Conservation (phyloP, 2,797 vertebrate species). For the Poeciliopsis turneri region DNA sequence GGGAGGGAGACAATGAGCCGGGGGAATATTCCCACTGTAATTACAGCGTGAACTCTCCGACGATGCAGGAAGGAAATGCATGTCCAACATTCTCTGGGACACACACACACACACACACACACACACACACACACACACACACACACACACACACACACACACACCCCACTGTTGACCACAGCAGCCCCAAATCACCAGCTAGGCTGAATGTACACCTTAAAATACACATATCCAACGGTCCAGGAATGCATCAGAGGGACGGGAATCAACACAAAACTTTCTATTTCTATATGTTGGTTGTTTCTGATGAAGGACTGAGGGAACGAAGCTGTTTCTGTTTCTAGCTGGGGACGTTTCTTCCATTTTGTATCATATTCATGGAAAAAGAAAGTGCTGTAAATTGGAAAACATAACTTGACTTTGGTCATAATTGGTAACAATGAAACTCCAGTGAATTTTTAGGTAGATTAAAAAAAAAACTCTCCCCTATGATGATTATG, state of each 20-base stretch:
- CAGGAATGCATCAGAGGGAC: conserved; percentile 73
- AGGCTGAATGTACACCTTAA: conserved; percentile 74
- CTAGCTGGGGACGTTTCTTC: background rate
- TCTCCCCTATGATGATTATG: no score
- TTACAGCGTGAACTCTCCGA: conserved; percentile 68
- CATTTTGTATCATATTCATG: background rate
- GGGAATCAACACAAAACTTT: conserved; percentile 54
- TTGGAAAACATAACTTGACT: no score
- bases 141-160: conserved; percentile 44
- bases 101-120: conserved; percentile 2
- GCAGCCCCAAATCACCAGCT: conserved; percentile 77
- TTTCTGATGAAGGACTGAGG: conserved; percentile 31
- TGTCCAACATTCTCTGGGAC: conserved; percentile 60
- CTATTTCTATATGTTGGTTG: conserved; percentile 63
- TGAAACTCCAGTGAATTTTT: no score
- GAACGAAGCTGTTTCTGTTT: conserved; percentile 22
- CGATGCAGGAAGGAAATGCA: conserved; percentile 68
- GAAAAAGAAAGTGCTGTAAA: background rate
- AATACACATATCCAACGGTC: conserved; percentile 67
- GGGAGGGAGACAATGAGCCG: conserved; percentile 61
- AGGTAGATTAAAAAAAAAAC: no score
- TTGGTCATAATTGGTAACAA: no score
- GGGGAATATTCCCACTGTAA: conserved; percentile 69
- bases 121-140: conserved; percentile 51
- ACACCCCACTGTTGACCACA: conserved; percentile 64